phyloP scores from a whole-genome alignment of 2,113 vertebrate genomes.

The Bolborhynchus lineola region DNA sequence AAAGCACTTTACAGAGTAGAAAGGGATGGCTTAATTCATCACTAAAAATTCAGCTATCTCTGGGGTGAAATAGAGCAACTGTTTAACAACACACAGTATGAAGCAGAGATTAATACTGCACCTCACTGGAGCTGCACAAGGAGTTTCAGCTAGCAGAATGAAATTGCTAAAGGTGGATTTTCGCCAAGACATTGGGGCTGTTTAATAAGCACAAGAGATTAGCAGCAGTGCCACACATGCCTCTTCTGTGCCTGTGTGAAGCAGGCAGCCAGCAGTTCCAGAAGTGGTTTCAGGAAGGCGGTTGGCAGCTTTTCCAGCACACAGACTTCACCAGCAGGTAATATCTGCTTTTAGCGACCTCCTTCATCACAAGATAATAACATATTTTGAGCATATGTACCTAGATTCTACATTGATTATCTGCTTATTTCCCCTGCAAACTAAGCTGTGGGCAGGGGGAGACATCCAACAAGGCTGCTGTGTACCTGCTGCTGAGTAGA shows the following conservation, averaged over 20 bases:
- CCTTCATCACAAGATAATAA: not conserved
- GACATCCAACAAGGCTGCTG: not conserved
- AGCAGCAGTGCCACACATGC: not conserved
- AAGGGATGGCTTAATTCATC: conserved; percentile 20
- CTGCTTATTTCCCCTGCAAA: not conserved
- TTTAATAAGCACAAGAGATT: conserved; percentile 16
- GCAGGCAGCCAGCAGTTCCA: conserved; percentile 4
- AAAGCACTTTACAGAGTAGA: conserved; percentile 29
- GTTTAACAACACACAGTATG: not conserved
- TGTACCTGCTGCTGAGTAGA: not conserved
- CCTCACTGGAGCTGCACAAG: not conserved
- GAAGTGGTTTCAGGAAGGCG: conserved; percentile 4
- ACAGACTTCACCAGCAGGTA: not conserved
- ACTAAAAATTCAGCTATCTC: conserved; percentile 18
- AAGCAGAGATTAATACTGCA: not conserved
- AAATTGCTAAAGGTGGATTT: conserved; percentile 33
- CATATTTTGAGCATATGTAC: not conserved
- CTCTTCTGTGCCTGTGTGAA: not conserved
- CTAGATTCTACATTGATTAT: not conserved
- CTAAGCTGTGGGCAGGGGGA: not conserved
- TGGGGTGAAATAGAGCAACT: conserved; percentile 16
- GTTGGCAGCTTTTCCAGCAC: not conserved
- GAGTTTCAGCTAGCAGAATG: conserved; percentile 25
- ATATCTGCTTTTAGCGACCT: not conserved
- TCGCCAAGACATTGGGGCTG: not conserved